Percentiles rank a stretch among this genome's conserved stretches.
These are phyloP conservation scores for Hololepta plana DNA, from an alignment of 2,888 invertebrate genomes.

Conservation along the genomic window DNA sequence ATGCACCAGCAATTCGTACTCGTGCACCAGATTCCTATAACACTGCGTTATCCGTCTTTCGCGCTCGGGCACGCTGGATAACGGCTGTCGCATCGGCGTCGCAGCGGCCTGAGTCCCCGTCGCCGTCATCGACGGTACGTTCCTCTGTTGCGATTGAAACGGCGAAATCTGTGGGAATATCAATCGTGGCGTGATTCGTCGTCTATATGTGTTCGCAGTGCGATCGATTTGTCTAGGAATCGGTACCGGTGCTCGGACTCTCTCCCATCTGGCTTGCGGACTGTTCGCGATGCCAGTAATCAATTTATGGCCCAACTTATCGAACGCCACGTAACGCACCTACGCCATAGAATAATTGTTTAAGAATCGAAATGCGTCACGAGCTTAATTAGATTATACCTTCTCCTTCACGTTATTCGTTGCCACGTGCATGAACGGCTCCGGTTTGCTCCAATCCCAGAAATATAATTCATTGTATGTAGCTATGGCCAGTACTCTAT, in stretches of 20 bases:
- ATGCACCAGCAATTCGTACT: conserved; percentile 31
- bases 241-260: conserved; percentile 23
- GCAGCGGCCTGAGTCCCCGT: conserved; percentile 11
- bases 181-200: conserved; percentile 19
- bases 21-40: conserved; percentile 30
- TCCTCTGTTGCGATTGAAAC: background rate
- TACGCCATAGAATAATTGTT: conserved; percentile 11
- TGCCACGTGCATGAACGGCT: conserved; percentile 54
- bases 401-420: conserved; percentile 65
- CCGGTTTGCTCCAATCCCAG: conserved; percentile 74
- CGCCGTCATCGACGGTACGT: background rate
- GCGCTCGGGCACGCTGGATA: conserved; percentile 24
- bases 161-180: conserved; percentile 4
- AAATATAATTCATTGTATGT: conserved; percentile 70
- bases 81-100: conserved; percentile 12
- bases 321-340: conserved; percentile 66
- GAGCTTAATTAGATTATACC: conserved; percentile 27
- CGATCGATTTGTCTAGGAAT: conserved; percentile 20
- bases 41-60: conserved; percentile 30
- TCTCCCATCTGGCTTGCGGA: conserved; percentile 34
- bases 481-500: conserved; percentile 68
- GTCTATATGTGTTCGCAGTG: conserved; percentile 19
- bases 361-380: conserved; percentile 1
- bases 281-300: conserved; percentile 69
- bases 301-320: conserved; percentile 59